Evolutionary conservation across 2,888 invertebrate genomes (phyloP).

Genomic region (Acronicta alni): DNA sequence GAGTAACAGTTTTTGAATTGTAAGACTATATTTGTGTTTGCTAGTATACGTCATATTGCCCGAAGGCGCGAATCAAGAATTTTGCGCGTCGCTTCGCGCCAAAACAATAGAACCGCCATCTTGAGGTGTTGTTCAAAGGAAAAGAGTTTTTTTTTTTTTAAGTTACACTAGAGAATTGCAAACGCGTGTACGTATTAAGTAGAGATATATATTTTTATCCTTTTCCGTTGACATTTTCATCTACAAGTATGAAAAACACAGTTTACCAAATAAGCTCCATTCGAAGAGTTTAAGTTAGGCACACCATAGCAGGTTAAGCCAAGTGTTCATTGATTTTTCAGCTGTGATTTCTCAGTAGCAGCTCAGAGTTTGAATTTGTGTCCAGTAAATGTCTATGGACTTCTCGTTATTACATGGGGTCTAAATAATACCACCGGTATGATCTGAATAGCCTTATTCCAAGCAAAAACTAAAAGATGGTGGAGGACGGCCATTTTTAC

Average conservation of each 20-base stretch:
- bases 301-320: no score
- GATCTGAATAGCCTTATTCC: no score
- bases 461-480: no score
- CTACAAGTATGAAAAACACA: neutral
- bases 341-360: no score
- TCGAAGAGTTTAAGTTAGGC: no score
- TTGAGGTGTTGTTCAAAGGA: constrained; percentile 54
- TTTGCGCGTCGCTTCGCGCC: constrained; percentile 66
- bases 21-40: constrained; percentile 15
- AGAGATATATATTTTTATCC: constrained; percentile 1
- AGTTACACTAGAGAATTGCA: constrained; percentile 37
- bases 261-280: no score
- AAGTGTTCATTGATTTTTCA: no score
- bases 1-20: neutral
- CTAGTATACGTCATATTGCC: constrained; percentile 63
- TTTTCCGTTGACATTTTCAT: neutral
- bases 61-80: constrained; percentile 71
- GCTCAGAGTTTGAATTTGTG: no score
- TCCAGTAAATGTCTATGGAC: no score
- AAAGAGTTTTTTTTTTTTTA: constrained; percentile 43
- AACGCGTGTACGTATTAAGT: constrained; percentile 21
- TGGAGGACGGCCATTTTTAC: no score
- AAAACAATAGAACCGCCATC: constrained; percentile 68
- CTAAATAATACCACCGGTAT: no score
- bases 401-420: no score